phyloP scores from a whole-genome alignment of 2,113 vertebrate species.

The Toxotes chatareus region DNA sequence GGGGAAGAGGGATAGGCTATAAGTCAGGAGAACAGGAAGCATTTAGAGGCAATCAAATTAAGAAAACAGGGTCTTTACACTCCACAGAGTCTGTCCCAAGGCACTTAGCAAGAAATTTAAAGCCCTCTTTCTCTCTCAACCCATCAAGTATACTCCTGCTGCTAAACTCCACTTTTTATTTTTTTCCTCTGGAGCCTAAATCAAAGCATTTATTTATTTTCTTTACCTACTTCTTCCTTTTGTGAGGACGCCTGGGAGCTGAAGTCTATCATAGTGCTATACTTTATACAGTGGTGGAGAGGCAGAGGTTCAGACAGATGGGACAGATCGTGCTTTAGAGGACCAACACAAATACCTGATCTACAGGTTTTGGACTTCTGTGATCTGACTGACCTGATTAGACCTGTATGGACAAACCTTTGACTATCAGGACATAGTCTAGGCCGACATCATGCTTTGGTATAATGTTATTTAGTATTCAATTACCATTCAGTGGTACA shows the following conservation, averaged over 20 bases:
- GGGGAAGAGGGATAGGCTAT: constrained; percentile 75
- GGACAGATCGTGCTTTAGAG: not conserved
- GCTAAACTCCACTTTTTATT: constrained; percentile 22
- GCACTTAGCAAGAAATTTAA: constrained; percentile 78
- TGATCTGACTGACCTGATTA: not conserved
- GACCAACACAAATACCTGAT: not conserved
- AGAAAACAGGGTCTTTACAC: constrained; percentile 83
- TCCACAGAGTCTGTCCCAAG: constrained; percentile 69
- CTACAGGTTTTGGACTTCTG: not conserved
- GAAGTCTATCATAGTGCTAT: not conserved
- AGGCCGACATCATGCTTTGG: not conserved
- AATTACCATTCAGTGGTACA: not conserved
- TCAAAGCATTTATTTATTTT: constrained; percentile 34
- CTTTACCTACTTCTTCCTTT: constrained; percentile 2
- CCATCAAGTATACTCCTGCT: constrained; percentile 27
- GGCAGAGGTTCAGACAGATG: not conserved
- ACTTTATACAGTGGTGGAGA: not conserved
- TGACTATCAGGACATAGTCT: not conserved
- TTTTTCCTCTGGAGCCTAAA: constrained; percentile 31
- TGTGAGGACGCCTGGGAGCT: not conserved
- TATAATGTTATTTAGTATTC: not conserved
- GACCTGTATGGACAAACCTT: not conserved
- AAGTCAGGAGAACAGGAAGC: constrained; percentile 79
- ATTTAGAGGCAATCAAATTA: constrained; percentile 85
- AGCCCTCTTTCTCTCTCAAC: constrained; percentile 55